These are phyloP conservation scores for Oscheius myriophilus DNA, from an alignment of 2,888 invertebrate species.

Conservation along the genomic window DNA sequence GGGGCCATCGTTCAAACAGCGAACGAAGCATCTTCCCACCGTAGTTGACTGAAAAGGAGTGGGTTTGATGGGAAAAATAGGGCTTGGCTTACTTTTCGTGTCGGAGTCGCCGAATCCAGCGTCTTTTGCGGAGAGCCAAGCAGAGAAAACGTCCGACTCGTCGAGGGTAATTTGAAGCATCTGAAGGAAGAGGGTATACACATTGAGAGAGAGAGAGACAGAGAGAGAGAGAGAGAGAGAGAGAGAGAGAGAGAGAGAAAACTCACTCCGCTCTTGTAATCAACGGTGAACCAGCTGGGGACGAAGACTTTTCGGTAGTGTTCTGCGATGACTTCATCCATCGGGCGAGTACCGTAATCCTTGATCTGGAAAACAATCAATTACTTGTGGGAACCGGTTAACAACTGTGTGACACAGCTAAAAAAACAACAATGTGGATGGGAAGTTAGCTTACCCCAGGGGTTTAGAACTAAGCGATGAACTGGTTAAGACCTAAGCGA, in stretches of 20 bases:
- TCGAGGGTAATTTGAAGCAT: slow-evolving; percentile 97
- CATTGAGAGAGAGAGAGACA: too few species aligned
- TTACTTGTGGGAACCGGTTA: too few species aligned
- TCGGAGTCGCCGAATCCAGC: slow-evolving; percentile 85
- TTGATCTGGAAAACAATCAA: slow-evolving; percentile 70
- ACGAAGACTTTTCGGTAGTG: slow-evolving; percentile 91
- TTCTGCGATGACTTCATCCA: slow-evolving; percentile 89
- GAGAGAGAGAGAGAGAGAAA: too few species aligned
- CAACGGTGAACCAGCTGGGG: slow-evolving; percentile 98
- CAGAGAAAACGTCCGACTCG: slow-evolving; percentile 95
- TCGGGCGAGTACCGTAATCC: slow-evolving; percentile 79
- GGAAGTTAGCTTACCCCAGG: too few species aligned
- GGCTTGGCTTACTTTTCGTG: slow-evolving; percentile 74
- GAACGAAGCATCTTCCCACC: slow-evolving; percentile 93
- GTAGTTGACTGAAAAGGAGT: slow-evolving; percentile 81
- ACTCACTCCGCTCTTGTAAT: slow-evolving; percentile 93
- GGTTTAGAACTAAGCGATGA: too few species aligned
- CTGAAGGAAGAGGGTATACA: slow-evolving; percentile 72
- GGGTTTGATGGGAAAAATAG: background rate
- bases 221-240: too few species aligned
- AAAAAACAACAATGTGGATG: too few species aligned
- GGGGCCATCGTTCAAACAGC: slow-evolving; percentile 88
- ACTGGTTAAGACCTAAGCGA: too few species aligned
- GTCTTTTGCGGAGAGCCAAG: slow-evolving; percentile 97
- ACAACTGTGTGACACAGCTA: too few species aligned